Evolutionary conservation across 2,888 invertebrate species (phyloP), one percentile per base, ranked within the genome.

Genomic region (Cheiracanthium punctorium): DNA sequence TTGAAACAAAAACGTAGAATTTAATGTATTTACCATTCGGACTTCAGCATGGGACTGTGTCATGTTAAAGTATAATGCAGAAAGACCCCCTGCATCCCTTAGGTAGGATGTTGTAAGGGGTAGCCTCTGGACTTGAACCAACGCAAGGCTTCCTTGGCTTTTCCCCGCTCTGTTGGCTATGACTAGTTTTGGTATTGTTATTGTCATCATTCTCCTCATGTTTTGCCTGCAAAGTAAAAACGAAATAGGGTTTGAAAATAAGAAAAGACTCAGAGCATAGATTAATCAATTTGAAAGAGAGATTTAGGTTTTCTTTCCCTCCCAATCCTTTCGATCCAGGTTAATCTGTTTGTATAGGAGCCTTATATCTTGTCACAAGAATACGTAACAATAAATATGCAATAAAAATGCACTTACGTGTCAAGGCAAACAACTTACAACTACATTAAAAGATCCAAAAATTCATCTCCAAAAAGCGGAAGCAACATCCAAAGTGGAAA

Each of bases 41-140:
- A 70, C 24, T 37, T 20, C 17, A 37, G 70, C 17, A 24, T 12
- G 17, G 37, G 24, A 5, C 10, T 33, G 4, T 28, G 58, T 20
- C n/a, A 37, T 24, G 72, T 82, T 87, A 86, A n/a, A 86, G 74
- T 17, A 86, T 81, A n/a, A 86, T 76, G 48, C 86, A 85, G 74
- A 85, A 86, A 8, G 80, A 80, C 12, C 80, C 80, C 43, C 86
- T 80, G 70, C 82, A 82, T 37, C 87, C 82, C 52, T 79, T 82
- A 32, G 87, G 82, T 5, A 87, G 70, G 17, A 82, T 75, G 70
- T 82, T 70, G 58, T 87, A 82, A 17, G 87, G 82, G 14, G 87
- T 77, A 14, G 87, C 82, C 28, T 82, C 82, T 5, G 87, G 87
- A 64, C 79, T 80, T 14, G 82, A 87, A 2, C 87, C 82, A 28